Conservation (phyloP, 2,888 invertebrate genomes). For the Microctonus brassicae region DNA sequence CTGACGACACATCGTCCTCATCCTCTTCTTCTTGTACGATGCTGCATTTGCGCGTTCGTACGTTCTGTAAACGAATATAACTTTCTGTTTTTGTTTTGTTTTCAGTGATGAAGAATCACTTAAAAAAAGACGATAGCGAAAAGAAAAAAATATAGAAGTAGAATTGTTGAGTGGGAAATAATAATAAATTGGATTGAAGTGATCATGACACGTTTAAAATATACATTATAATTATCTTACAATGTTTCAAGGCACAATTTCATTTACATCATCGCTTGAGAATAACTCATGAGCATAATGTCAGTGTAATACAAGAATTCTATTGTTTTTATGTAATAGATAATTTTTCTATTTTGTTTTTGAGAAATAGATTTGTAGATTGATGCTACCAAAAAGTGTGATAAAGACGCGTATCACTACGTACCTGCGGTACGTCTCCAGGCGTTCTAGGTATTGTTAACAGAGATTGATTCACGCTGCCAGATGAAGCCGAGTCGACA, state of each 20-base stretch:
- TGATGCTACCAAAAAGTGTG: constrained; percentile 34
- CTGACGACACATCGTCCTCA: constrained; percentile 80
- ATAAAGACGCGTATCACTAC: constrained; percentile 48
- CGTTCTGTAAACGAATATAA: constrained; percentile 59
- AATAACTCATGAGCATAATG: constrained; percentile 22
- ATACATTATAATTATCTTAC: constrained; percentile 14
- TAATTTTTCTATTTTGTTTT: not conserved
- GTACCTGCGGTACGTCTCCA: constrained; percentile 78
- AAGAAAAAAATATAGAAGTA: not conserved
- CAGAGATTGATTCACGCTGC: constrained; percentile 67
- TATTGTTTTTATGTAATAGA: not conserved
- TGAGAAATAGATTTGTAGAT: not conserved
- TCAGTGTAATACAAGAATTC: constrained; percentile 3
- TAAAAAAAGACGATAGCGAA: not conserved
- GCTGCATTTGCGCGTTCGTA: constrained; percentile 88
- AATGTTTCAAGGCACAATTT: constrained; percentile 21
- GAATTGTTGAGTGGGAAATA: not conserved
- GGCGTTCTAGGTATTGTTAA: constrained; percentile 78
- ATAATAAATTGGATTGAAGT: not conserved
- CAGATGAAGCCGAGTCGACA: constrained; percentile 56
- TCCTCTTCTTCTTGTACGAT: constrained; percentile 95
- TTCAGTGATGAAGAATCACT: not conserved
- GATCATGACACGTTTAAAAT: not conserved
- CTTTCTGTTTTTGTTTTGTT: constrained; percentile 19
- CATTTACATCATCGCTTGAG: constrained; percentile 26